Evolutionary conservation across 1,140 invertebrate genomes (phyloP).

Genomic region (Campoletis sonorensis): DNA sequence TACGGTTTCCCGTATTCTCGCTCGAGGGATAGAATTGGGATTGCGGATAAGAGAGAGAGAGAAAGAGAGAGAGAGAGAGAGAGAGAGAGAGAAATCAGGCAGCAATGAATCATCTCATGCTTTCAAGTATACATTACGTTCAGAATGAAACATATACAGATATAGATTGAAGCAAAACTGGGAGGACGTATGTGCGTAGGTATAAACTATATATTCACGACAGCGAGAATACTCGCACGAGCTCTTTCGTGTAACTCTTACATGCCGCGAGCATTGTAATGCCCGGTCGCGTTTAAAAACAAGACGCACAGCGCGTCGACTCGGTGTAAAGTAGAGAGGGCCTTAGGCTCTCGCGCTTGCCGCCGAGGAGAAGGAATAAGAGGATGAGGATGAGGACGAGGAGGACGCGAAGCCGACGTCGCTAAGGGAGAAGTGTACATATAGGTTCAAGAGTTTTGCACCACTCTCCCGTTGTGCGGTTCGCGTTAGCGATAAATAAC

Average conservation of each 20-base stretch:
- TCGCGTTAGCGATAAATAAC: conserved; percentile 65
- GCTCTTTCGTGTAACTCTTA: conserved; percentile 47
- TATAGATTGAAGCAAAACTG: background rate
- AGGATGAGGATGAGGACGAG: conserved; percentile 4
- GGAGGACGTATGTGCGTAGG: conserved; percentile 22
- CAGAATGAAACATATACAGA: background rate
- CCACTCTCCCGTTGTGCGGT: conserved; percentile 43
- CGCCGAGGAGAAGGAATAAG: background rate
- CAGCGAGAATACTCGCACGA: conserved; percentile 38
- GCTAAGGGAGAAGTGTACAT: conserved; percentile 47
- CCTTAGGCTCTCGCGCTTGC: conserved; percentile 15
- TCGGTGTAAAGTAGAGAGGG: conserved; percentile 27
- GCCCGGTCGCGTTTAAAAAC: conserved; percentile 61
- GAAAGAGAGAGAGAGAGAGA: background rate
- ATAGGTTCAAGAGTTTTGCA: conserved; percentile 61
- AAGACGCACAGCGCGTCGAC: conserved; percentile 58
- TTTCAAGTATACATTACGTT: conserved; percentile 21
- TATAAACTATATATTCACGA: conserved; percentile 24
- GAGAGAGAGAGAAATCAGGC: conserved; percentile 13
- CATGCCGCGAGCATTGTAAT: conserved; percentile 59
- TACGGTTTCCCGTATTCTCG: conserved; percentile 45
- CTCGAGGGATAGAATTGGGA: conserved; percentile 22
- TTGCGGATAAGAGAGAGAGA: background rate
- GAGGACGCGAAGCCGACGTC: conserved; percentile 29
- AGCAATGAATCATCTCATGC: conserved; percentile 47